Base-by-base conservation (phyloP, 2,888 invertebrate genomes). In the Megastigmus dorsalis region DNA sequence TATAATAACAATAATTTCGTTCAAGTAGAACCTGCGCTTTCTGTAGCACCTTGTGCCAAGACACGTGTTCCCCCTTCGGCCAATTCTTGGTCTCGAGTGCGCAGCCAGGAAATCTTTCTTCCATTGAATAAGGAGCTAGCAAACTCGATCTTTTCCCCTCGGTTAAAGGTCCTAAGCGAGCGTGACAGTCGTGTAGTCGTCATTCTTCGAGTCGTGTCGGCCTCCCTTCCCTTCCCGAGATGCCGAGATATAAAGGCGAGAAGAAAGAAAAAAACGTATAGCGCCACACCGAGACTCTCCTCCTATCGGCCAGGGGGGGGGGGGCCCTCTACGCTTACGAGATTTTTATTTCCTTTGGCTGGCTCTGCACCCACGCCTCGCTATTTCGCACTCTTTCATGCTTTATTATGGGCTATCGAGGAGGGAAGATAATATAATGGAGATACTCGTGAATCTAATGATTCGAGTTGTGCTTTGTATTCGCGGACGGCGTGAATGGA, bases 141-240 rank as follows among this genome's bases (percentile, higher is more conserved):
- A 76, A 79, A 76, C 79, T 74, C 60, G 74, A 76, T 76, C 80
- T 80, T 78, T 75, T 77, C 78, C 78, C 76, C 77, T 73, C 74
- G 71, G 55, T 48, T 75, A 68, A n/a, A n/a, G n/a, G n/a, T n/a
- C n/a, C n/a, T 59, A 63, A 55, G 71, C 54, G 54, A 62, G 60
- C 50, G 60, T 69, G 63, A 62, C 63, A 60, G 60, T 52, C 52
- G n/a, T 9, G 45, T 15, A 4, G 10, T 28, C 48, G 5, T 33
- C 33, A 33, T 15, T 43, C 3, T 43, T n/a, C n/a, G n/a, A n/a
- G n/a, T n/a, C n/a, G n/a, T n/a, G n/a, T n/a, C n/a, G n/a, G n/a
- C n/a, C n/a, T 13, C 36, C 36, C 20, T 55, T 18, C n/a, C 4
- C 2, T 26, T 10, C 41, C 28, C 67, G 41, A 36, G 28, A 30